These are phyloP conservation scores for Catagonus wagneri DNA, from an alignment of 2,113 vertebrate species.

Conservation along the genomic window DNA sequence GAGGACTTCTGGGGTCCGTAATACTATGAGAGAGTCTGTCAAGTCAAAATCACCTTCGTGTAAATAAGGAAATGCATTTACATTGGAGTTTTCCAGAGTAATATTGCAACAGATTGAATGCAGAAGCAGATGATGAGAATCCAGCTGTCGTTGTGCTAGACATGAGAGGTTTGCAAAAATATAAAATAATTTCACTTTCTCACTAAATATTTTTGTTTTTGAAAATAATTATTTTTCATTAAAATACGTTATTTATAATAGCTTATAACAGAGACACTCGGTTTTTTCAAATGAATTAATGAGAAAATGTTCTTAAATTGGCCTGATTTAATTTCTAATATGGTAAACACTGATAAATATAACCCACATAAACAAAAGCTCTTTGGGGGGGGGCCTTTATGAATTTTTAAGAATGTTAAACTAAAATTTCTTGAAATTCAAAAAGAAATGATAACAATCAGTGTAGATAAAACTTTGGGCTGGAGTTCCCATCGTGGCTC, in stretches of 20 bases:
- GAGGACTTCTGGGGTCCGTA: not conserved
- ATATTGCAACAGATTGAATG: not conserved
- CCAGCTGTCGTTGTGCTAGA: constrained; percentile 30
- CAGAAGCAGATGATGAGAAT: constrained; percentile 7
- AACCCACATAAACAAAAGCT: not conserved
- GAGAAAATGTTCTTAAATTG: not conserved
- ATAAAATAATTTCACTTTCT: constrained; percentile 17
- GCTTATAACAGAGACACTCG: not conserved
- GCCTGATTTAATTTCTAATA: not conserved
- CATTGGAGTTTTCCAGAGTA: not conserved
- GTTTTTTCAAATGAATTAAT: not conserved
- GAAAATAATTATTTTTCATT: constrained; percentile 26
- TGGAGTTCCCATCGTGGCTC: too few relatives aligned
- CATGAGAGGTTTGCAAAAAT: constrained; percentile 1
- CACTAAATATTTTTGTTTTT: constrained; percentile 39
- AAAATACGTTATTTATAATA: constrained; percentile 25
- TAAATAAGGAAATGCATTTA: not conserved
- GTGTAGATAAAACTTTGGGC: not conserved
- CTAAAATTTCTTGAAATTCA: not conserved
- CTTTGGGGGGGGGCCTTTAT: not conserved
- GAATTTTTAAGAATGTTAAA: constrained; percentile 1
- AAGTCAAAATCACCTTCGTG: constrained; percentile 19
- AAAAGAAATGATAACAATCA: not conserved
- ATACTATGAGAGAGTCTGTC: not conserved
- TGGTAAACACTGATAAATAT: constrained; percentile 12